Conservation (phyloP, 1,140 invertebrate species). For the Bombus pascuorum region DNA sequence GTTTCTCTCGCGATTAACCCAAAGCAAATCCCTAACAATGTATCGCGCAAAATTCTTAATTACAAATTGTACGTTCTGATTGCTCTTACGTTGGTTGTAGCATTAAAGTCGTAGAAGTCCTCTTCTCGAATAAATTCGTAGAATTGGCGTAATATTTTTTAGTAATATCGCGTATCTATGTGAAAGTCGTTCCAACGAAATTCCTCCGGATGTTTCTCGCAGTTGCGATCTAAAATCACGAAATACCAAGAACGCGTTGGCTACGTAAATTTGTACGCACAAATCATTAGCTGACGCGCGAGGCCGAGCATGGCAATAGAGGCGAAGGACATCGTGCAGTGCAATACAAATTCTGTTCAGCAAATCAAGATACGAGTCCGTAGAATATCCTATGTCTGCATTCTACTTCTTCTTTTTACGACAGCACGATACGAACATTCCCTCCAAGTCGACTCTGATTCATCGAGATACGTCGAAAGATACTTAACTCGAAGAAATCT, state of each 20-base stretch:
- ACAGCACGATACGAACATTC: neutral
- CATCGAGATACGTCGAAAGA: neutral
- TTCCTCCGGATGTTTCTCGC: no score
- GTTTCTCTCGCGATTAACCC: neutral
- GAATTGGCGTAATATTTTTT: neutral
- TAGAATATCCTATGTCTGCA: conserved; percentile 25
- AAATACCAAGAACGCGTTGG: conserved; percentile 8
- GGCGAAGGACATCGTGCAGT: conserved; percentile 35
- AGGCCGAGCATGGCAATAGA: conserved; percentile 36
- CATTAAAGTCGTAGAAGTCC: no score
- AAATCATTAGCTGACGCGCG: conserved; percentile 46
- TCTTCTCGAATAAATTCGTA: neutral
- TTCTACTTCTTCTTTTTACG: neutral
- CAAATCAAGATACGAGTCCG: conserved; percentile 19
- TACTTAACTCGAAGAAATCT: neutral
- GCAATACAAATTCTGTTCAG: conserved; percentile 30
- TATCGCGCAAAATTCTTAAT: no score
- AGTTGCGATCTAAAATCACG: neutral
- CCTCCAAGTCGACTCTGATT: neutral
- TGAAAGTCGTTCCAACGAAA: no score
- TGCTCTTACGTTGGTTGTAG: no score
- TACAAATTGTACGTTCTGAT: fast-evolving
- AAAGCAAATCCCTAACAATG: no score
- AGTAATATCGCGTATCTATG: no score
- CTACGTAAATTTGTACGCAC: conserved; percentile 38